These are phyloP conservation scores for Nothobranchius kuhntae DNA, from an alignment of 2,113 vertebrate species.

Conservation along the genomic window DNA sequence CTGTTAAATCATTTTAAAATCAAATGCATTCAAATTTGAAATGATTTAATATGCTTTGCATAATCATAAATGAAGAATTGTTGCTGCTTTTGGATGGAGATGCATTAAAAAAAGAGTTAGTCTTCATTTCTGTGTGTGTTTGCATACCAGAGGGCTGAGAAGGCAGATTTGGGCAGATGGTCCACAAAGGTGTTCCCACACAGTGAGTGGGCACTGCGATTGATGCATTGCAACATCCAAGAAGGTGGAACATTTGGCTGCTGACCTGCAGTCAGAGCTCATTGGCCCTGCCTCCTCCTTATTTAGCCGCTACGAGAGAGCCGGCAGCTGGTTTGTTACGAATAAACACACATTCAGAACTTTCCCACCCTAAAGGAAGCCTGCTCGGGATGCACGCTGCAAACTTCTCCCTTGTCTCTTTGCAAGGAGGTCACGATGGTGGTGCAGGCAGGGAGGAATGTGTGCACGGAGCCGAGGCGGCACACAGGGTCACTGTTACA, in stretches of 20 bases:
- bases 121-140: slow-evolving; percentile 25
- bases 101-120: slow-evolving; percentile 38
- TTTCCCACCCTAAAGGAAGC: slow-evolving; percentile 73
- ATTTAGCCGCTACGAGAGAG: slow-evolving; percentile 67
- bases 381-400: slow-evolving; percentile 19
- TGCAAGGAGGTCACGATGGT: slow-evolving; percentile 66
- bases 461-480: slow-evolving; percentile 36
- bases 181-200: slow-evolving; percentile 77
- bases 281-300: slow-evolving; percentile 65
- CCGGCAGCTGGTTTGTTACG: slow-evolving; percentile 60
- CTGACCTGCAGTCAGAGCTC: slow-evolving; percentile 79
- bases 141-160: slow-evolving; percentile 62
- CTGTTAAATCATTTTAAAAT: neutral
- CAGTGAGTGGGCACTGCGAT: slow-evolving; percentile 78
- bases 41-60: slow-evolving; percentile 1
- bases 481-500: slow-evolving; percentile 57
- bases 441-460: slow-evolving; percentile 37
- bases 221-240: slow-evolving; percentile 80
- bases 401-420: slow-evolving; percentile 60
- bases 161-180: slow-evolving; percentile 74
- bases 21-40: neutral
- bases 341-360: slow-evolving; percentile 65
- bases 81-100: slow-evolving; percentile 39
- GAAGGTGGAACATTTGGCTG: slow-evolving; percentile 83
- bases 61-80: slow-evolving; percentile 24